Conservation (phyloP, 2,113 vertebrate species). For the Aepyceros melampus region DNA sequence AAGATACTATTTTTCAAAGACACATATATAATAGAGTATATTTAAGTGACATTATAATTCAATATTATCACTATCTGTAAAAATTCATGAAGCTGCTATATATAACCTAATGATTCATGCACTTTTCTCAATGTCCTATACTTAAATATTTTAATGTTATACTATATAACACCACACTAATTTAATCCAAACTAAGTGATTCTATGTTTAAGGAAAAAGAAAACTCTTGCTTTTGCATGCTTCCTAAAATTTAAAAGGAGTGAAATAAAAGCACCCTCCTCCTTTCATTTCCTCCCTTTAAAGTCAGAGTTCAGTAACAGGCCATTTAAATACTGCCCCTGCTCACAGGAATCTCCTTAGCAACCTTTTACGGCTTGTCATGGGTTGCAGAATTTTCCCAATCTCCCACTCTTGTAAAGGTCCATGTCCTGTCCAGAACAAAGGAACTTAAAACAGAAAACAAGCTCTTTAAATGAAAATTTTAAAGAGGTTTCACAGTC, state of each 20-base stretch:
- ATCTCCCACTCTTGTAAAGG: not conserved
- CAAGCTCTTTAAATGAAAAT: constrained; percentile 1
- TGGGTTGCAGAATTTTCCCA: constrained; percentile 16
- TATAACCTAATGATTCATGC: not conserved
- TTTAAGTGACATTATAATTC: not conserved
- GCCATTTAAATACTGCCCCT: constrained; percentile 32
- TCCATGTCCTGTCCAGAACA: not conserved
- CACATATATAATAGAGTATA: not conserved
- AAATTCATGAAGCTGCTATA: not conserved
- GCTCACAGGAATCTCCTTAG: constrained; percentile 43
- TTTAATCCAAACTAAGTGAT: not conserved
- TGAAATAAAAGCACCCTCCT: constrained; percentile 1
- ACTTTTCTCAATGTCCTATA: not conserved
- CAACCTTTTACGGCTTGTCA: constrained; percentile 38
- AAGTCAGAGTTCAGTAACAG: constrained; percentile 18
- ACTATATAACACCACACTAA: not conserved
- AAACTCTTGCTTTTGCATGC: not conserved
- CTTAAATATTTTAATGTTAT: not conserved
- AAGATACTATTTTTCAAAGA: not conserved
- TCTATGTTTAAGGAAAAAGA: constrained; percentile 19
- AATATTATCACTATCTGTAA: not conserved
- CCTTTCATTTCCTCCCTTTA: constrained; percentile 31
- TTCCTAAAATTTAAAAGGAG: constrained; percentile 17
- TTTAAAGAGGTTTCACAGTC: not conserved
- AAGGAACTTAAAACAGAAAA: constrained; percentile 40